Base-by-base conservation (phyloP, 2,113 vertebrate species). In the Pongo pygmaeus region DNA sequence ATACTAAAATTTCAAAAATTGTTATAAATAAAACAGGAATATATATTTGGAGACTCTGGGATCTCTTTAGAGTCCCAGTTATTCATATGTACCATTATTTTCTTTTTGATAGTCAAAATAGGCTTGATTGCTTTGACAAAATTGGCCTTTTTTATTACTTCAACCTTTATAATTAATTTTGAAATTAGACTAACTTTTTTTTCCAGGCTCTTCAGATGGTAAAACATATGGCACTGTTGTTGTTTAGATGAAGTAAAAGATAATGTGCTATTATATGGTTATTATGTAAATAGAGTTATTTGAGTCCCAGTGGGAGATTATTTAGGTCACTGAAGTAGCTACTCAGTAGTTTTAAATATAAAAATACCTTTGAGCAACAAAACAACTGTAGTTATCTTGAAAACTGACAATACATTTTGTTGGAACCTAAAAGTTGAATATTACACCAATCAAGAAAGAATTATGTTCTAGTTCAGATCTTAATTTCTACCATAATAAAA, bases 181-280 rank as follows among this genome's bases (percentile, higher is more conserved):
- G 17, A n/a, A 83, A 83, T 78, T 79, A 86, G 43, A 14, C 38
- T 46, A 64, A 14, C 35, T 38, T 72, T 90, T 94, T 84, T 72
- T 75, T 38, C 59, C 38, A 88, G 9, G 50, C 38, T 67, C 12
- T 72, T 93, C 59, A 90, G 50, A 86, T 93, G 22, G 27, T 78
- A 84, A 96, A 94, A 61, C 27, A 84, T 93, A 50, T 38, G 89
- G 27, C 30, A 48, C 3, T 75, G 52, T 43, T 90, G 10, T 61
- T 96, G 30, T 74, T 95, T 69, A 64, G 7, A 91, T 84, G 30
- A 95, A 89, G 30, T 84, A 74, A 95, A 88, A 91, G 61, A 88
- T 80, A 89, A 91, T 80, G n/a, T 85, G 10, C 14, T 52, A 81
- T 85, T 94, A 69, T 25, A 43, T 81, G 48, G 9, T 70, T 85